Evolutionary conservation across 2,888 invertebrate genomes (phyloP).

Genomic region (Lasioglossum oenotherae): DNA sequence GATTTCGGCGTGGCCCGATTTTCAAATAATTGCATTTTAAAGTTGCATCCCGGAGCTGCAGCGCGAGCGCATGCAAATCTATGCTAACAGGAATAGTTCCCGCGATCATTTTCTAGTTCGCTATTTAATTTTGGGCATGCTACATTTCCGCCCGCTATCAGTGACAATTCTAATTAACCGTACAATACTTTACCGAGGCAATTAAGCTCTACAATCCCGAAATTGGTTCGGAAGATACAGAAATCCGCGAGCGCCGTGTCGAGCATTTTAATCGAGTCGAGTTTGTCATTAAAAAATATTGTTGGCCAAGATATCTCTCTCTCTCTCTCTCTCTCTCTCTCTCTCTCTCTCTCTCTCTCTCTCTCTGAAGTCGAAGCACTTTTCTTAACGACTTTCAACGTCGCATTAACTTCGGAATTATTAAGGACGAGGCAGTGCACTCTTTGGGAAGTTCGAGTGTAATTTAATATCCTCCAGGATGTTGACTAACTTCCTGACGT

Average conservation of each 20-base stretch:
- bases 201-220: neutral
- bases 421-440: neutral
- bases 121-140: neutral
- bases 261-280: neutral
- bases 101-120: conserved; percentile 4
- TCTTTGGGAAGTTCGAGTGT: neutral
- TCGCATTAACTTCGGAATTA: neutral
- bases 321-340: neutral
- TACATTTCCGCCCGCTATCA: neutral
- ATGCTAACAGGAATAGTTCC: conserved; percentile 17
- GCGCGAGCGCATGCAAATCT: conserved; percentile 21
- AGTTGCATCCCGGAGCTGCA: neutral
- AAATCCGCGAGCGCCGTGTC: neutral
- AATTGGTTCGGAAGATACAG: neutral
- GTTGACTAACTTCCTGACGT: neutral
- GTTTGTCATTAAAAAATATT: neutral
- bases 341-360: neutral
- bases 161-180: neutral
- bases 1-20: neutral
- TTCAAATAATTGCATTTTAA: neutral
- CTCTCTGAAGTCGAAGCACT: neutral
- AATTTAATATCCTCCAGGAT: neutral
- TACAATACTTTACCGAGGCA: neutral
- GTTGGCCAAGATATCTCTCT: neutral
- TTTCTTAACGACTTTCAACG: neutral